Percentiles rank a stretch among this genome's conserved stretches.
phyloP scores from a whole-genome alignment of 2,113 vertebrate species.

The Eurypyga helias region DNA sequence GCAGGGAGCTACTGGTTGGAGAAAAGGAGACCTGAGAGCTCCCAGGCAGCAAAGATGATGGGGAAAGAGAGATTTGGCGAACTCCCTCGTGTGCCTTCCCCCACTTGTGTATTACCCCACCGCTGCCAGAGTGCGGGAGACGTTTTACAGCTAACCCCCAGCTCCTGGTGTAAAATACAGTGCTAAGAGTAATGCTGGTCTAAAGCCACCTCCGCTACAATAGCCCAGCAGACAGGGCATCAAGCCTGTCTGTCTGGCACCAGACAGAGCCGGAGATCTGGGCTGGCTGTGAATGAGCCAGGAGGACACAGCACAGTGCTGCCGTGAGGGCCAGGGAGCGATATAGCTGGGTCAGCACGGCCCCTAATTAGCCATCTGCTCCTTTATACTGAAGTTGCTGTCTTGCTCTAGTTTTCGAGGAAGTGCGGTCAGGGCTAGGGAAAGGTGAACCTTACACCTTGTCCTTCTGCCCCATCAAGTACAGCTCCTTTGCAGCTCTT shows the following conservation, averaged over 20 bases:
- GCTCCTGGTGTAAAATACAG: accelerated
- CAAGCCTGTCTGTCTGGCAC: background rate
- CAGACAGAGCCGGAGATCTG: accelerated
- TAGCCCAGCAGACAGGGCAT: background rate
- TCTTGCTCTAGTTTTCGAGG: background rate
- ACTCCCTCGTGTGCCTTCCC: background rate
- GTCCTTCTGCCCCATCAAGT: background rate
- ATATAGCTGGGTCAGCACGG: accelerated
- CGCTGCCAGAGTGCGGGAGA: background rate
- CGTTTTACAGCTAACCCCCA: background rate
- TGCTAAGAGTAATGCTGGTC: background rate
- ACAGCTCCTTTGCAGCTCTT: background rate
- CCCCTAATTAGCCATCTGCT: background rate
- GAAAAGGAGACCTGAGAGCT: background rate
- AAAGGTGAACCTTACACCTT: background rate
- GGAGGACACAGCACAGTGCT: accelerated
- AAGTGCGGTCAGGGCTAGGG: background rate
- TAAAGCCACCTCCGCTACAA: background rate
- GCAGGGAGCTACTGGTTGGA: background rate
- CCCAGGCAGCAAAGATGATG: background rate
- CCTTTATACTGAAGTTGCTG: background rate
- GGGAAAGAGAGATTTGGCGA: background rate
- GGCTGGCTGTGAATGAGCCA: background rate
- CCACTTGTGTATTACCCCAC: background rate
- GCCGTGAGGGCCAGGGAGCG: accelerated